Conservation (phyloP, 2,113 vertebrate genomes). For the Oenanthe melanoleuca region DNA sequence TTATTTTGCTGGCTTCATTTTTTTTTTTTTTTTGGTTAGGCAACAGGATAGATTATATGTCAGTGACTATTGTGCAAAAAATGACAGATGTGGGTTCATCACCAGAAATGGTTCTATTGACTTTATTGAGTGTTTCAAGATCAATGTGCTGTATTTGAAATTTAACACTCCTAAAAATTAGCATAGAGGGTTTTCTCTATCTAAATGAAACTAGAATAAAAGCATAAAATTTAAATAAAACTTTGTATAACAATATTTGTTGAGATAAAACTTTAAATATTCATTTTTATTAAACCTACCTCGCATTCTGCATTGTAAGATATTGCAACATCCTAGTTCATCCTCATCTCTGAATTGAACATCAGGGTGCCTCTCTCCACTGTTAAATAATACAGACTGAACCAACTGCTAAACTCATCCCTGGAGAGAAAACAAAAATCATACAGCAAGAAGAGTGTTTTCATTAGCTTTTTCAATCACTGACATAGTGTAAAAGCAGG, state of each 20-base stretch:
- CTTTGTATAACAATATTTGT: too few relatives aligned
- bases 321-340: constrained; percentile 74
- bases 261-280: not conserved
- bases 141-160: not conserved
- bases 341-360: constrained; percentile 69
- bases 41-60: not conserved
- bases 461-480: not conserved
- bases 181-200: not conserved
- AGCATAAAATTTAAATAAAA: not conserved
- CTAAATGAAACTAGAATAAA: not conserved
- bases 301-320: constrained; percentile 71
- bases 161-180: not conserved
- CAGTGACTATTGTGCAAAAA: not conserved
- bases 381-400: constrained; percentile 68
- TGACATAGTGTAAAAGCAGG: not conserved
- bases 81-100: not conserved
- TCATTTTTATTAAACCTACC: constrained; percentile 41
- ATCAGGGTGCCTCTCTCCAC: constrained; percentile 68
- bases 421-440: constrained; percentile 57
- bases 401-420: constrained; percentile 60
- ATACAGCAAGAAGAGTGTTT: not conserved
- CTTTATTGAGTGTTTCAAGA: constrained; percentile 17
- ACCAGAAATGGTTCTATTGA: constrained; percentile 30
- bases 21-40: not conserved
- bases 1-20: not conserved